Conservation (phyloP, 2,888 invertebrate genomes). For the Seira musarum region DNA sequence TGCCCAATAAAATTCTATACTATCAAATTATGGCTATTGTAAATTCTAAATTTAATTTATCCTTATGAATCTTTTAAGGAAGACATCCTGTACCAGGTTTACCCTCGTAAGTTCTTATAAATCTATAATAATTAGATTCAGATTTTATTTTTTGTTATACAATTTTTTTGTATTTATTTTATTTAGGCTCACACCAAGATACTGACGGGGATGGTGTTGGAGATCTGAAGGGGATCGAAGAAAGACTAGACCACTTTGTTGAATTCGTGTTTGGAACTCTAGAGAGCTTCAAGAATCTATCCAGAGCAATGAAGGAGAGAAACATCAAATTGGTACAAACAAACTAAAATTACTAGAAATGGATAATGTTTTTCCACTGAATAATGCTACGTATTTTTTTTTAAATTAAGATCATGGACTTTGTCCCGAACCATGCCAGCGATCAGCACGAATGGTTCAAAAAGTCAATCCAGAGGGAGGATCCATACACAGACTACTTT, state of each 20-base stretch:
- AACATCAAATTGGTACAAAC: constrained; percentile 68
- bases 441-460: constrained; percentile 82
- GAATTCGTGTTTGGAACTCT: constrained; percentile 83
- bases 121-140: too few species aligned
- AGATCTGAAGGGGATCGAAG: constrained; percentile 72
- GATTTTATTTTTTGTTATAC: too few species aligned
- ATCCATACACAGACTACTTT: constrained; percentile 82
- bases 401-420: constrained; percentile 76
- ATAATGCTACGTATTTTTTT: not conserved
- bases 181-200: constrained; percentile 71
- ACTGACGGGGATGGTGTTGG: constrained; percentile 72
- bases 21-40: too few species aligned
- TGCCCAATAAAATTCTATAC: too few species aligned
- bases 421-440: constrained; percentile 83
- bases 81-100: constrained; percentile 72
- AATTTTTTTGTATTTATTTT: too few species aligned
- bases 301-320: constrained; percentile 74
- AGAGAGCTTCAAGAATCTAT: constrained; percentile 78
- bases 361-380: not conserved
- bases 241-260: constrained; percentile 76
- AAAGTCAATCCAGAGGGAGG: constrained; percentile 77
- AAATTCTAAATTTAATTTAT: too few species aligned
- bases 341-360: too few species aligned
- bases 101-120: too few species aligned
- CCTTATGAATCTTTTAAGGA: too few species aligned